Evolutionary conservation across 2,797 vertebrate genomes (phyloP).

Genomic region (Schizopygopsis pylzovi): DNA sequence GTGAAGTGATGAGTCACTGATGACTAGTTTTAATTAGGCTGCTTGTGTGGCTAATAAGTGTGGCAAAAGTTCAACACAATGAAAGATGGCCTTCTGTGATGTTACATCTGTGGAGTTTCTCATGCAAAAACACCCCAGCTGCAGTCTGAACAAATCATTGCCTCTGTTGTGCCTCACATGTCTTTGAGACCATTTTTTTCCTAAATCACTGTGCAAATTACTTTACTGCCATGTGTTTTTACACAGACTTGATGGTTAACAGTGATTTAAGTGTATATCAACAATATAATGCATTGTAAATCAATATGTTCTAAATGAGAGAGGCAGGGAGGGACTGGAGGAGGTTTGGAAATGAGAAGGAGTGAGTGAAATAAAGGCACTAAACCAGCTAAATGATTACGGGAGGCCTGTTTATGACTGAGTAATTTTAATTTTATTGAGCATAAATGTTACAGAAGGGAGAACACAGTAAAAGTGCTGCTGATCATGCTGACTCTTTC

Average conservation of each 20-base stretch:
- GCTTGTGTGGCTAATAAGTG: slow-evolving; percentile 45
- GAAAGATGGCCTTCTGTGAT: slow-evolving; percentile 17
- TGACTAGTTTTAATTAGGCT: slow-evolving; percentile 40
- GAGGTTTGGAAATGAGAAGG: background rate
- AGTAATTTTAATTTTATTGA: slow-evolving; percentile 14
- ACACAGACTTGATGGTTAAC: background rate
- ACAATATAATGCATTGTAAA: background rate
- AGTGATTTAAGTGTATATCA: background rate
- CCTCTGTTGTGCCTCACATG: background rate
- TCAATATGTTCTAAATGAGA: slow-evolving; percentile 5
- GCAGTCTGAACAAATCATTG: background rate
- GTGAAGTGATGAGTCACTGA: slow-evolving; percentile 16
- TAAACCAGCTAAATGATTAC: slow-evolving; percentile 24
- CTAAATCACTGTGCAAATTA: background rate
- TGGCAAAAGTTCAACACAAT: slow-evolving; percentile 23
- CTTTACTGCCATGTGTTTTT: background rate
- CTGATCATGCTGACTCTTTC: background rate
- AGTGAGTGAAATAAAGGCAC: background rate
- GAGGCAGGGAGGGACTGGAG: background rate
- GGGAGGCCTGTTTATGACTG: background rate
- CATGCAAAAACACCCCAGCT: slow-evolving; percentile 22
- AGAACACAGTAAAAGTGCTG: slow-evolving; percentile 8
- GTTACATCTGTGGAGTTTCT: slow-evolving; percentile 1
- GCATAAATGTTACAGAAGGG: background rate
- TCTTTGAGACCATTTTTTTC: background rate